Percentiles rank a stretch among this genome's conserved stretches.
Conservation (phyloP, 2,888 invertebrate species). For the Euphydryas editha region DNA sequence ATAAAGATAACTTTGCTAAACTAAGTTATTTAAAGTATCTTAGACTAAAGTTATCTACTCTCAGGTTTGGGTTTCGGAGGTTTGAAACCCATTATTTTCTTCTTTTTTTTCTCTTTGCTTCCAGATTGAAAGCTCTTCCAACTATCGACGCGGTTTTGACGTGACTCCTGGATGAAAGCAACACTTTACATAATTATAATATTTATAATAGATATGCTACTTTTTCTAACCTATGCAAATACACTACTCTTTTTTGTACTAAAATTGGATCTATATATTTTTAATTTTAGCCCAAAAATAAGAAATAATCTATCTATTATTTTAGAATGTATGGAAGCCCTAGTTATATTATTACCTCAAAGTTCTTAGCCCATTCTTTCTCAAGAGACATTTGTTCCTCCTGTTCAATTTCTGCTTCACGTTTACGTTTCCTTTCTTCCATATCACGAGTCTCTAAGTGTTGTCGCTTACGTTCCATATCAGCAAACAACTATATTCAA, state of each 20-base stretch:
- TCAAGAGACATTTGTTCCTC: slow-evolving; percentile 95
- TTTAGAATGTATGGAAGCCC: background rate
- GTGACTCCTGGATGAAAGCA: slow-evolving; percentile 87
- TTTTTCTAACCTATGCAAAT: no score
- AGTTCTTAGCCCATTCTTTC: slow-evolving; percentile 99
- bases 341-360: slow-evolving; percentile 87
- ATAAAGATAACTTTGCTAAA: slow-evolving; percentile 1
- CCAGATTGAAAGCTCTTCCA: slow-evolving; percentile 95
- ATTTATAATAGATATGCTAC: no score
- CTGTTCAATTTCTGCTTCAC: slow-evolving; percentile 96
- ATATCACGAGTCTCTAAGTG: slow-evolving; percentile 94
- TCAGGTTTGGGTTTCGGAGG: slow-evolving; percentile 97
- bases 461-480: slow-evolving; percentile 96
- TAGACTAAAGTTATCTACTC: slow-evolving; percentile 86
- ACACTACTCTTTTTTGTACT: no score
- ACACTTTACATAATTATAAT: background rate
- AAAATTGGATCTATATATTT: no score
- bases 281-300: background rate
- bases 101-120: slow-evolving; percentile 88
- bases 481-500: slow-evolving; percentile 88
- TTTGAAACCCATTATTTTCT: slow-evolving; percentile 92
- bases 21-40: slow-evolving; percentile 25
- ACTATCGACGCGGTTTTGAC: slow-evolving; percentile 95
- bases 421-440: slow-evolving; percentile 96
- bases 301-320: background rate